These are phyloP conservation scores for Valencia hispanica DNA, from an alignment of 2,797 vertebrate species.

Conservation along the genomic window DNA sequence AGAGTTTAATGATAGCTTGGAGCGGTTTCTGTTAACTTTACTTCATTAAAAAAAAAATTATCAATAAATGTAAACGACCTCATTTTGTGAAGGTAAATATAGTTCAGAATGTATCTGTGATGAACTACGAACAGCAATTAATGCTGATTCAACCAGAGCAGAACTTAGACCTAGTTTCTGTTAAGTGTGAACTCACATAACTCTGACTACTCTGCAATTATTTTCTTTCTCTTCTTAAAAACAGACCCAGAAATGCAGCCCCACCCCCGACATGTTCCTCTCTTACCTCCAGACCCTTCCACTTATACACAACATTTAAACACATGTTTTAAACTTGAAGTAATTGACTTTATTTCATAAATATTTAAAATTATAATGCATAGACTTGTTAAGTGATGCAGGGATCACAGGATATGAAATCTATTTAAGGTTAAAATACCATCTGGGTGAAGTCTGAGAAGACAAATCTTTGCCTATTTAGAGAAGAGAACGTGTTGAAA, in stretches of 20 bases:
- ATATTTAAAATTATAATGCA: neutral
- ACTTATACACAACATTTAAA: neutral
- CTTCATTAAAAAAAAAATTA: too few relatives aligned
- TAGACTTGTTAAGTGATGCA: neutral
- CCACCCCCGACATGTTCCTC: neutral
- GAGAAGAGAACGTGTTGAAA: conserved; percentile 29
- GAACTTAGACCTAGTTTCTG: neutral
- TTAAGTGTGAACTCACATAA: neutral
- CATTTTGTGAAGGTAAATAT: neutral
- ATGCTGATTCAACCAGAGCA: neutral
- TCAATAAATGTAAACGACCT: neutral
- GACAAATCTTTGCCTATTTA: conserved; percentile 7
- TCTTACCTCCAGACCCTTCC: neutral
- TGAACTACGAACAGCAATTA: neutral
- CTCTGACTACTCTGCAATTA: neutral
- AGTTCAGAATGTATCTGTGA: neutral
- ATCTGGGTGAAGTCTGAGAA: conserved; percentile 22
- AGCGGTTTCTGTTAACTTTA: too few relatives aligned
- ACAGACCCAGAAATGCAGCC: neutral
- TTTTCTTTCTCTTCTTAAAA: conserved; percentile 12
- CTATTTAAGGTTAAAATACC: conserved; percentile 3
- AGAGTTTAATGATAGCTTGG: too few relatives aligned
- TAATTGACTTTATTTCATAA: neutral
- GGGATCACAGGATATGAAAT: neutral
- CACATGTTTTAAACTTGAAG: neutral